phyloP scores from a whole-genome alignment of 1,140 invertebrate genomes.

The Dinothrombium tinctorium region DNA sequence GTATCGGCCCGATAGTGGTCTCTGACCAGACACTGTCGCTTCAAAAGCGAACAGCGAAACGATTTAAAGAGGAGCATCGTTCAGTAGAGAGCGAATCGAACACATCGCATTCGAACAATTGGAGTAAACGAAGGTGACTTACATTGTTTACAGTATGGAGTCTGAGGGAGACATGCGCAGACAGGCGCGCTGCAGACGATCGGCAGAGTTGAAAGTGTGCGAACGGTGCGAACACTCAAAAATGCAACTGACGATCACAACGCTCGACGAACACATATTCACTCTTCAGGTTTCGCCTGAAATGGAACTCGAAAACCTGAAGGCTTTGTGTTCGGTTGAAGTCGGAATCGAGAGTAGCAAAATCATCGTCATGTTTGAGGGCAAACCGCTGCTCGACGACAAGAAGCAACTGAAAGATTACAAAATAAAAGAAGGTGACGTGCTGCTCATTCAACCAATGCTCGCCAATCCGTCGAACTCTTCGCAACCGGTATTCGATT shows the following conservation, averaged over 20 bases:
- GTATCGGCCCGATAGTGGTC: no score
- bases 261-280: constrained; percentile 60
- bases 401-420: constrained; percentile 46
- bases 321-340: constrained; percentile 69
- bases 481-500: constrained; percentile 38
- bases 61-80: no score
- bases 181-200: no score
- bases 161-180: no score
- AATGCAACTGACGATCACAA: constrained; percentile 80
- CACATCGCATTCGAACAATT: no score
- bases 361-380: constrained; percentile 63
- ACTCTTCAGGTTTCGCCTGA: constrained; percentile 72
- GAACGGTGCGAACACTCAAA: no score
- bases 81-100: no score
- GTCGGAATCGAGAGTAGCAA: constrained; percentile 52
- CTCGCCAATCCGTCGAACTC: constrained; percentile 2
- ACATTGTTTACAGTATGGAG: no score
- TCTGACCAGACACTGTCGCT: no score
- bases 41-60: no score
- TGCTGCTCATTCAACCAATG: constrained; percentile 49
- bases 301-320: constrained; percentile 78
- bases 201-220: no score
- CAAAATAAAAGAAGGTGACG: constrained; percentile 66
- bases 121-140: no score
- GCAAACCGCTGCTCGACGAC: constrained; percentile 51